Evolutionary conservation across 2,888 invertebrate species (phyloP), one percentile per base, ranked within the genome.

Genomic region (Griposia aprilina): DNA sequence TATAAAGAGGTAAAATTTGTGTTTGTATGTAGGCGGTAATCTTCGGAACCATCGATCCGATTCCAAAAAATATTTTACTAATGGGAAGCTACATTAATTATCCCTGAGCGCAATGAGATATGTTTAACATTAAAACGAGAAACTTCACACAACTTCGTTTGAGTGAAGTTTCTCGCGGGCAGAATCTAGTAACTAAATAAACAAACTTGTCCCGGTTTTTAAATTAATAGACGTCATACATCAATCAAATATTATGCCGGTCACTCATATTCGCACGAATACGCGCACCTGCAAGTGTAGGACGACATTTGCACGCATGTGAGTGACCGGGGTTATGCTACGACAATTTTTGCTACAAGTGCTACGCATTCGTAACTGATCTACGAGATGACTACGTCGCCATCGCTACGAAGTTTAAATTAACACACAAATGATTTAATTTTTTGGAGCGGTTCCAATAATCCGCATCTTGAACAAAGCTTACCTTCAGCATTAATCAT

Each of bases 391-490:
- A 41, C 41, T 41, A 41, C 41, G 41, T 5, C 3, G 3, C 30
- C 2, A 3, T 36, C n/a, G 17, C 52, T 66, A 65, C 50, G 65
- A 23, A 68, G 8, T 41, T 41, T 20, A 11, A 69, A 45, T 45
- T 4, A 17, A 69, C 20, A 30, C 23, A 0, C 10, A n/a, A 17
- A 10, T 50, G 0, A 7, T 65, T 10, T 17, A 4, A 13, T 62
- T 73, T 17, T 8, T 73, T 62, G 73, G 62, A 30, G 41, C 50
- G 23, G 10, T 55, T 62, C 45, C 74, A 76, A 45, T n/a, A 73
- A 30, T 30, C 17, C n/a, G 2, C 20, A 11, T 26, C 20, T 45
- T 45, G n/a, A 15, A n/a, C 41, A 45, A 65, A 45, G 66, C 17
- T 41, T 26, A 50, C 41, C 26, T 55, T 55, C n/a, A 26, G 23